phyloP scores from a whole-genome alignment of 2,797 vertebrate species.

The Ibycter americanus region DNA sequence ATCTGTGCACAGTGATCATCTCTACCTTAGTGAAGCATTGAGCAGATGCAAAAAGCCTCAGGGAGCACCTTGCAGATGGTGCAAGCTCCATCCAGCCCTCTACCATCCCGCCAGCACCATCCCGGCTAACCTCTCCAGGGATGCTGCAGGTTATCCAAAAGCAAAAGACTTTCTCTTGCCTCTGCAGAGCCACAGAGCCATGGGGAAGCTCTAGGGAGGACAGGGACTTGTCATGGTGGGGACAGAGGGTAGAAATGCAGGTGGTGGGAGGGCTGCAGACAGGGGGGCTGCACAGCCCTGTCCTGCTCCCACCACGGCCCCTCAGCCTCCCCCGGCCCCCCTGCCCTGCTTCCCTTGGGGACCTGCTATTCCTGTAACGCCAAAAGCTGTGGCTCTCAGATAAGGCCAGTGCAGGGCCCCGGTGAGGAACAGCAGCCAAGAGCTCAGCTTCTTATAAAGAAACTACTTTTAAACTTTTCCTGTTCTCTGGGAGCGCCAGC shows the following conservation, averaged over 20 bases:
- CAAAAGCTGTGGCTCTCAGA: conserved; percentile 27
- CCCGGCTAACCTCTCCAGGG: not conserved
- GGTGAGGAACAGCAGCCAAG: not conserved
- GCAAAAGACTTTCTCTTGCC: not conserved
- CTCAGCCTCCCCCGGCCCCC: not conserved
- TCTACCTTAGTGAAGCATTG: rapidly evolving
- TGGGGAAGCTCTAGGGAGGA: not conserved
- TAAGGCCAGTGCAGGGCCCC: conserved; percentile 7
- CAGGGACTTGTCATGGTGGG: not conserved
- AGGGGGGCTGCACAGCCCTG: not conserved
- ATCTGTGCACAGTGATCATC: too few species aligned
- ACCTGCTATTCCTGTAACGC: conserved; percentile 45
- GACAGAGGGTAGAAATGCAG: not conserved
- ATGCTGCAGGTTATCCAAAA: not conserved
- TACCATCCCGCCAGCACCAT: rapidly evolving
- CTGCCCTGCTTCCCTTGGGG: not conserved
- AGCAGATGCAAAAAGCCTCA: not conserved
- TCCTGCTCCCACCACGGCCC: rapidly evolving
- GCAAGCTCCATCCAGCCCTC: not conserved
- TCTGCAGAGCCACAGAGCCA: not conserved
- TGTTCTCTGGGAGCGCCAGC: not conserved
- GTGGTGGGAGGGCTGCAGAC: not conserved
- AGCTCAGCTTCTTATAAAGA: not conserved
- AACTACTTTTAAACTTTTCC: conserved; percentile 27
- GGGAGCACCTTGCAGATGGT: not conserved